Evolutionary conservation across 37 sponge, comb jelly and placozoan species (phyloP).

Genomic region (Lycopodina hypogea): DNA sequence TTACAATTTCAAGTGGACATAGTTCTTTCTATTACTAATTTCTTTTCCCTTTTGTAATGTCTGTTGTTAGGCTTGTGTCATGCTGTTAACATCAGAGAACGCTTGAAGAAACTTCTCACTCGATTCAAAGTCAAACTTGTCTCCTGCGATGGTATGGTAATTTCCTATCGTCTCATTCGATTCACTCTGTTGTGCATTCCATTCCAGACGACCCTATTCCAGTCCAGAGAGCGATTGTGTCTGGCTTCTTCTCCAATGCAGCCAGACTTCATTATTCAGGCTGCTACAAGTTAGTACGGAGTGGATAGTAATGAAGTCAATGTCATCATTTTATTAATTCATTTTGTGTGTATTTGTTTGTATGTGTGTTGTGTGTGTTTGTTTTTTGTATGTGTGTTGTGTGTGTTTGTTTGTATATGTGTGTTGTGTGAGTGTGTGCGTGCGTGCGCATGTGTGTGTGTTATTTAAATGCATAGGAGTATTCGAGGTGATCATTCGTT

Average conservation of each 20-base stretch:
- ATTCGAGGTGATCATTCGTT: slow-evolving; percentile 79
- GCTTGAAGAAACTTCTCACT: slow-evolving; percentile 60
- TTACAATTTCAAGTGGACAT: no score
- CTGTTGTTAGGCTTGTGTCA: slow-evolving; percentile 67
- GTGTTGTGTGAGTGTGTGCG: no score
- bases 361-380: no score
- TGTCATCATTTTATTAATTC: background rate
- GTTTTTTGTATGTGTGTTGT: no score
- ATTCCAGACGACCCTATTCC: slow-evolving; percentile 59
- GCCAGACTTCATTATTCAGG: slow-evolving; percentile 73
- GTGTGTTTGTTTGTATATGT: no score
- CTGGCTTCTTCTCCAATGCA: slow-evolving; percentile 90
- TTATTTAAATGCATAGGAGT: slow-evolving; percentile 40
- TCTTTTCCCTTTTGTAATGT: no score
- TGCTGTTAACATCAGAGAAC: slow-evolving; percentile 80
- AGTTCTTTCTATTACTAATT: no score
- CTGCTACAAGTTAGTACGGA: slow-evolving; percentile 74
- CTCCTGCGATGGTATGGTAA: slow-evolving; percentile 60
- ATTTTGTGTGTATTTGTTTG: no score
- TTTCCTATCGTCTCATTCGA: background rate
- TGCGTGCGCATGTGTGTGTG: background rate
- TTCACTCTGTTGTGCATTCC: background rate
- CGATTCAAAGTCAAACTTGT: slow-evolving; percentile 63
- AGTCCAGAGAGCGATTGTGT: slow-evolving; percentile 71
- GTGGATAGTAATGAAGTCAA: background rate